phyloP scores from a whole-genome alignment of 2,888 invertebrate species.

The Tridacna crocea region DNA sequence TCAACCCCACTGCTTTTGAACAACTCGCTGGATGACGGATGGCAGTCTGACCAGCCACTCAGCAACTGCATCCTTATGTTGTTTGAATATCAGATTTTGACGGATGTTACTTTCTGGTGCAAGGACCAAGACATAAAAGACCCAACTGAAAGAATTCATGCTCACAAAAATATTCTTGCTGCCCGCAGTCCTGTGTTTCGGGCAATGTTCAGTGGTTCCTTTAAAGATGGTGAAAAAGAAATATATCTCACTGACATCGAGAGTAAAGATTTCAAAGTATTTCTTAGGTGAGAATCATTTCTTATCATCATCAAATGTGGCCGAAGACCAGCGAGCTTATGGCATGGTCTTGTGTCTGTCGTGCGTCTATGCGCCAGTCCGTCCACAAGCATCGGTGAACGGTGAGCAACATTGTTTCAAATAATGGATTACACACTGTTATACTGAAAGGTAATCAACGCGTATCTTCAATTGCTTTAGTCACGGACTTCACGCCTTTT shows the following conservation, averaged over 20 bases:
- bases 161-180: constrained; percentile 42
- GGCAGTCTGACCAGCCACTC: constrained; percentile 31
- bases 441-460: too few relatives aligned
- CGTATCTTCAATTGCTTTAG: too few relatives aligned
- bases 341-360: too few relatives aligned
- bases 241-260: constrained; percentile 36
- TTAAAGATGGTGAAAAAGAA: constrained; percentile 21
- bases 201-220: constrained; percentile 49
- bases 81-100: constrained; percentile 27
- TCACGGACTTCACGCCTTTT: too few relatives aligned
- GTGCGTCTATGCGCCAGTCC: too few relatives aligned
- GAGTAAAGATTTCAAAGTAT: constrained; percentile 23
- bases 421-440: too few relatives aligned
- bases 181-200: constrained; percentile 41
- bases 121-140: constrained; percentile 25
- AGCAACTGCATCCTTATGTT: constrained; percentile 9
- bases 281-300: constrained; percentile 33
- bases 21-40: background rate
- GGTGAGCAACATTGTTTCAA: too few relatives aligned
- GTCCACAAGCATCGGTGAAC: too few relatives aligned
- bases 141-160: constrained; percentile 22
- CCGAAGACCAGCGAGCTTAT: too few relatives aligned
- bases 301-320: too few relatives aligned
- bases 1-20: background rate
- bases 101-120: constrained; percentile 33